phyloP scores from a whole-genome alignment of 2,113 vertebrate genomes.

The Chiloscyllium plagiosum region DNA sequence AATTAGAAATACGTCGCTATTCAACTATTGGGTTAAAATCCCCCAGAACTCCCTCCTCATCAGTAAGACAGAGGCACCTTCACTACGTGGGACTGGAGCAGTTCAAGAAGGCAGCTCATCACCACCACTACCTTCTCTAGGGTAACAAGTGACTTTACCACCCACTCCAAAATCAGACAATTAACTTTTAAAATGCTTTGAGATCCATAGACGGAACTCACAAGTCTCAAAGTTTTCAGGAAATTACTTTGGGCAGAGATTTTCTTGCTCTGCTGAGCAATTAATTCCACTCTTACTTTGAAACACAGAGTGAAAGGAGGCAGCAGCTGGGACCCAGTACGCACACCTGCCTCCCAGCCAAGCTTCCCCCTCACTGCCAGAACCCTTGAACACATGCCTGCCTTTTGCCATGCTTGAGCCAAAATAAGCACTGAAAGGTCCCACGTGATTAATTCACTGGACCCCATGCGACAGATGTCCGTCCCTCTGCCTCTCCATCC shows the following conservation, averaged over 20 bases:
- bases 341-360: slow-evolving; percentile 9
- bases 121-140: neutral
- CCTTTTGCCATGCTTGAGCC: neutral
- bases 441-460: neutral
- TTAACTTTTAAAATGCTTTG: neutral
- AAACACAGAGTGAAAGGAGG: neutral
- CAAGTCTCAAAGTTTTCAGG: neutral
- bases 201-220: neutral
- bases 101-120: neutral
- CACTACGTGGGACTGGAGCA: neutral
- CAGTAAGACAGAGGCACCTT: neutral
- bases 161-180: neutral
- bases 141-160: neutral
- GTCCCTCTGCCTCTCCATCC: too few species aligned
- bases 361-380: slow-evolving; percentile 7
- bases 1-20: neutral
- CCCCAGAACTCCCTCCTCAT: neutral
- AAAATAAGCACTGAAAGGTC: neutral
- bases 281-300: neutral
- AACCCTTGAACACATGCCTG: neutral
- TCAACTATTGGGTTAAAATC: neutral
- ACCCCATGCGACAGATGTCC: neutral
- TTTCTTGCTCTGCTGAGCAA: neutral
- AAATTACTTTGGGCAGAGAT: neutral
- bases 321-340: neutral